Percentiles rank a stretch among this genome's conserved stretches.
phyloP scores from a whole-genome alignment of 2,797 vertebrate species.

The Malacoctenus gilli region DNA sequence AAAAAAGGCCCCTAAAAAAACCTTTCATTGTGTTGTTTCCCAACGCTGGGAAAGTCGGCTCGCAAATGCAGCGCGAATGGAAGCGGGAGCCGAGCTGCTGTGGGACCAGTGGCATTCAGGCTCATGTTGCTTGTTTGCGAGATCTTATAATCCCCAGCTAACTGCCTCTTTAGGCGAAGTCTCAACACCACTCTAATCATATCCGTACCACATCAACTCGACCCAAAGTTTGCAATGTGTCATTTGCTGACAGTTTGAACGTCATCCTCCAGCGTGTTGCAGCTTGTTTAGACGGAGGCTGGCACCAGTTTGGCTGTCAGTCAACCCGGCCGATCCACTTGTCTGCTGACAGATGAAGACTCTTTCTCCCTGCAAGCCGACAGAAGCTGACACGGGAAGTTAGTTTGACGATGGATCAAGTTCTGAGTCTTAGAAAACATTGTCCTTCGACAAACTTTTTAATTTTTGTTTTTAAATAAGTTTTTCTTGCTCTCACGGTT shows the following conservation, averaged over 20 bases:
- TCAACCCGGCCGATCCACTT: constrained; percentile 35
- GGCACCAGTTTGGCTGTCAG: constrained; percentile 54
- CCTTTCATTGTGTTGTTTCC: constrained; percentile 72
- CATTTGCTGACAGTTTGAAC: constrained; percentile 70
- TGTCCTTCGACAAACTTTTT: too few relatives aligned
- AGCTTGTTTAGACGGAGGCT: constrained; percentile 57
- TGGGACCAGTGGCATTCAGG: constrained; percentile 51
- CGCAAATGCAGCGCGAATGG: constrained; percentile 58
- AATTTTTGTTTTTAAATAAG: too few relatives aligned
- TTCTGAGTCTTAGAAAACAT: too few relatives aligned
- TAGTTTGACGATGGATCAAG: too few relatives aligned
- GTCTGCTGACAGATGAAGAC: constrained; percentile 23
- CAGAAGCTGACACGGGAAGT: too few relatives aligned
- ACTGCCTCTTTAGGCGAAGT: constrained; percentile 64
- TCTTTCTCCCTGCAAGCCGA: constrained; percentile 4
- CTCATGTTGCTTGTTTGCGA: constrained; percentile 68
- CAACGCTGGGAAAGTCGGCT: constrained; percentile 64
- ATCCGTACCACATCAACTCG: constrained; percentile 69
- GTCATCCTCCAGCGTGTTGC: constrained; percentile 63
- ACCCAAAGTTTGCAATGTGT: constrained; percentile 56
- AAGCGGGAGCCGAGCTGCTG: constrained; percentile 34
- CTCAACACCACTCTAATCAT: constrained; percentile 71
- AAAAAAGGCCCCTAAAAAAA: constrained; percentile 66
- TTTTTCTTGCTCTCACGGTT: too few relatives aligned
- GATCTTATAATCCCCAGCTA: constrained; percentile 62